Evolutionary conservation across 2,888 invertebrate genomes (phyloP).

Genomic region (Meta bourneti): DNA sequence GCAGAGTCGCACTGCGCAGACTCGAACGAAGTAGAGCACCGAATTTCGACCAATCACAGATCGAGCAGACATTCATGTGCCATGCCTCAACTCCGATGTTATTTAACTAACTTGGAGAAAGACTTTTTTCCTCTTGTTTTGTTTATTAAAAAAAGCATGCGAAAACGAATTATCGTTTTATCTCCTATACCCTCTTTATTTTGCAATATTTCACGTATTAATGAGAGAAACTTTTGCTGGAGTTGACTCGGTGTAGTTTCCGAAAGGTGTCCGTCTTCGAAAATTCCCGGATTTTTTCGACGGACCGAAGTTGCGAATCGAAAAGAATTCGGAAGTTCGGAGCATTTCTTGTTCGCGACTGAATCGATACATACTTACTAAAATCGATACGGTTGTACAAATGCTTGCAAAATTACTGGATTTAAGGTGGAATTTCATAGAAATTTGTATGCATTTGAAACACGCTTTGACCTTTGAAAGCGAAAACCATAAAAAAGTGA

Average conservation of each 20-base stretch:
- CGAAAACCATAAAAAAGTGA: too few relatives aligned
- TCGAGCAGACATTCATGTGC: conserved; percentile 69
- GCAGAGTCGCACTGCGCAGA: conserved; percentile 34
- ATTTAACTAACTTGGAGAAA: conserved; percentile 75
- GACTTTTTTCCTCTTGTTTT: conserved; percentile 55
- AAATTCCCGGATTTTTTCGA: too few relatives aligned
- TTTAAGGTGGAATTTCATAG: too few relatives aligned
- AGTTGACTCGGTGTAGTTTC: not conserved
- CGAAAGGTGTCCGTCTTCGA: too few relatives aligned
- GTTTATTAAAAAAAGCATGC: conserved; percentile 18
- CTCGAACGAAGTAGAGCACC: conserved; percentile 72
- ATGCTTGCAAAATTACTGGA: too few relatives aligned
- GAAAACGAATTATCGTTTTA: conserved; percentile 34
- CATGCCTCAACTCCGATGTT: conserved; percentile 64
- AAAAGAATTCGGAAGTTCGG: too few relatives aligned
- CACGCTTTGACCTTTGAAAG: too few relatives aligned
- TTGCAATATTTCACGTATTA: conserved; percentile 31
- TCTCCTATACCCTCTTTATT: not conserved
- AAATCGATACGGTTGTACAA: too few relatives aligned
- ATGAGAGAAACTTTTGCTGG: conserved; percentile 18
- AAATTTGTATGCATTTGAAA: too few relatives aligned
- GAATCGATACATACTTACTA: too few relatives aligned
- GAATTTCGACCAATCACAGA: conserved; percentile 71
- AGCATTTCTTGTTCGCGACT: too few relatives aligned
- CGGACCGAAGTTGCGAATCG: too few relatives aligned